Evolutionary conservation across 2,113 vertebrate genomes (phyloP).

Genomic region (rabbit (Oryctolagus cuniculus)): DNA sequence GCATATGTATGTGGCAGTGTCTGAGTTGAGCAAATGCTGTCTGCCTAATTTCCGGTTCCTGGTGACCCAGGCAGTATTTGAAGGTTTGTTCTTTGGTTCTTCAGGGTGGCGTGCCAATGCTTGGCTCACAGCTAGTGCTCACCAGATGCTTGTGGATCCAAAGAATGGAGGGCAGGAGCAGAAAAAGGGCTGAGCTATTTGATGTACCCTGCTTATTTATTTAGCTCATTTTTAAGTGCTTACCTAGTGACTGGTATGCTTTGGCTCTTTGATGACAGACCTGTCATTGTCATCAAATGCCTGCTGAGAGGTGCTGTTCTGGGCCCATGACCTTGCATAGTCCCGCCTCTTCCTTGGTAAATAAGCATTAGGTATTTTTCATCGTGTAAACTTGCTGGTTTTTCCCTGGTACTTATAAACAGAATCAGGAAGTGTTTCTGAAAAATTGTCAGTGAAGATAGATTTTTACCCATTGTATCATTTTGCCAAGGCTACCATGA

Average conservation of each 20-base stretch:
- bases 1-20: background rate
- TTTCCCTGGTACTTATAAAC: slow-evolving; percentile 26
- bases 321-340: background rate
- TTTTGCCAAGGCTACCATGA: background rate
- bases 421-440: background rate
- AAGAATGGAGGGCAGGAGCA: background rate
- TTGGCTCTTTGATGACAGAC: background rate
- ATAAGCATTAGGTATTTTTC: background rate
- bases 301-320: slow-evolving; percentile 17
- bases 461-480: background rate
- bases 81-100: slow-evolving; percentile 46
- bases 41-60: background rate
- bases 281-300: background rate
- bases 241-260: background rate
- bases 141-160: background rate
- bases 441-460: background rate
- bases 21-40: background rate
- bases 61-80: background rate
- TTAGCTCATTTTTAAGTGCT: background rate
- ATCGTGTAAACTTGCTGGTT: background rate
- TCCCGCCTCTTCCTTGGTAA: background rate
- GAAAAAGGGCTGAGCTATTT: background rate
- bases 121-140: background rate
- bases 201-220: background rate
- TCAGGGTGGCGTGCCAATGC: background rate